Evolutionary conservation across 2,113 vertebrate species (phyloP).

Genomic region (Strix aluco): DNA sequence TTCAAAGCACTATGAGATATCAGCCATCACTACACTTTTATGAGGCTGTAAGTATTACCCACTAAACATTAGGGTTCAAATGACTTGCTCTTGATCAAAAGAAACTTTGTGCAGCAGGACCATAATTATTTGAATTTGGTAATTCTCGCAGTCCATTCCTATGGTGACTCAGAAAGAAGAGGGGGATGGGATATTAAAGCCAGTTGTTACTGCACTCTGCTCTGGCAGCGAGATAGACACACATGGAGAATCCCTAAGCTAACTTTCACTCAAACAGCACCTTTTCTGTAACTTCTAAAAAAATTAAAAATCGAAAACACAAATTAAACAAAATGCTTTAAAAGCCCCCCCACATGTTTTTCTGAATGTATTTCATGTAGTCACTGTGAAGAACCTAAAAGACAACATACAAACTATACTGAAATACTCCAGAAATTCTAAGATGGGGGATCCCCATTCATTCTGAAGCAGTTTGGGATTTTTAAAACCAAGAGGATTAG

Average conservation of each 20-base stretch:
- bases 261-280: not conserved
- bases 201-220: not conserved
- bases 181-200: not conserved
- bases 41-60: conserved; percentile 44
- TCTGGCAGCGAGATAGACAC: not conserved
- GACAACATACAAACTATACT: not conserved
- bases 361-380: not conserved
- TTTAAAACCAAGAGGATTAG: not conserved
- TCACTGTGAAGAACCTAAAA: not conserved
- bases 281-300: not conserved
- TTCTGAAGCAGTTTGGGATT: not conserved
- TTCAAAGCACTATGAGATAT: conserved; percentile 61
- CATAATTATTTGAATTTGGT: conserved; percentile 43
- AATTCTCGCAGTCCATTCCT: not conserved
- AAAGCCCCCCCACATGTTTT: not conserved
- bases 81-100: conserved; percentile 47
- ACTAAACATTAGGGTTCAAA: conserved; percentile 36
- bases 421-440: not conserved
- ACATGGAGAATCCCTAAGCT: not conserved
- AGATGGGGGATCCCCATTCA: not conserved
- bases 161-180: not conserved
- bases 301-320: not conserved
- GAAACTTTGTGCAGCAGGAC: conserved; percentile 25
- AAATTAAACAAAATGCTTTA: not conserved
- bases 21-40: conserved; percentile 49